Evolutionary conservation across 2,797 vertebrate genomes (phyloP), one percentile per base, ranked within the genome.

Genomic region (Coendou prehensilis): DNA sequence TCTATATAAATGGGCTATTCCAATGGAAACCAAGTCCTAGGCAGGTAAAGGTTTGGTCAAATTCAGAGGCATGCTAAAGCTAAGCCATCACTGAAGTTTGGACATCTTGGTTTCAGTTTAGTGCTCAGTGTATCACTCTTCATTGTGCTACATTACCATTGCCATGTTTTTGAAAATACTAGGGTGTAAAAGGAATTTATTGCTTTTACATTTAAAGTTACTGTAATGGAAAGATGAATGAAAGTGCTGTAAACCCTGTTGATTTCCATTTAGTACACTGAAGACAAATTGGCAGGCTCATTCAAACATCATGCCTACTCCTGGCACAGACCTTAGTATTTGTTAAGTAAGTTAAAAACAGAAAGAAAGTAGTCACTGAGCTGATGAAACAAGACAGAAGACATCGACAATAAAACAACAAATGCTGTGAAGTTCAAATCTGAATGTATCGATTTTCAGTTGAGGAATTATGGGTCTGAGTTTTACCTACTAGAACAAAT

Each of bases 191-290:
- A 73, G 7, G 54, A 92, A 87, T 41, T 82, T 82, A 37, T 56
- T 87, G n/a, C 11, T 87, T 73, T 83, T 87, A 93, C 26, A 41
- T 78, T 92, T 81, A 94, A 84, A 94, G 69, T 26, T 79, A 89
- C 20, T 64, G 3, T 59, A 56, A 82, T 67, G 56, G 61, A 83
- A 86, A 89, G 33, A 81, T 78, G 45, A 84, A 67, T 84, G 10
- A 89, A 78, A 79, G 63, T 75, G 6, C 33, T 90, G 1, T 89
- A 89, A 79, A 61, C 15, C 17, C 28, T 88, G 28, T 78, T 69
- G 33, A 83, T 92, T 95, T 96, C 47, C 17, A 69, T 41, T 79
- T 80, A 80, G 52, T 33, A 63, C n/a, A 54, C 23, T 61, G 54
- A 92, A 80, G 57, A 80, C 23, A 61, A 56, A 47, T 20, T 87